Evolutionary conservation across 2,888 invertebrate species (phyloP), one percentile per base, ranked within the genome.

Genomic region (Netelia melanura): DNA sequence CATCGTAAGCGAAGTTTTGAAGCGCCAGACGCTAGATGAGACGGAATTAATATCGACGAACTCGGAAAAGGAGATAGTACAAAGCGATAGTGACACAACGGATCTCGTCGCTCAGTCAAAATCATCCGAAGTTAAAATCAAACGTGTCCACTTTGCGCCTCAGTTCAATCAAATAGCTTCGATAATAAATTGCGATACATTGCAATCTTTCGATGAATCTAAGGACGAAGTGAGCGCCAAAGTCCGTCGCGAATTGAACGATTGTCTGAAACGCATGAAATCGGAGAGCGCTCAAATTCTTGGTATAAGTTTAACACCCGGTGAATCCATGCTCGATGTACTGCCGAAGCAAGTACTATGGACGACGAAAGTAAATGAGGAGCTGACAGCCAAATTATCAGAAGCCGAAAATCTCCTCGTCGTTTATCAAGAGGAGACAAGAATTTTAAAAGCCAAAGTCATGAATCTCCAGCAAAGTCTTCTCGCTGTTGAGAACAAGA

Each of bases 131-230:
- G 72, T 30, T 8, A 91, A 89, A 25, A 90, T 94, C 48, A 95
- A 95, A 87, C 95, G 95, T 88, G 96, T 97, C 61, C 97, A 97
- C 91, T 96, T 97, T 90, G 96, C 96, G 17, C 97, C 97, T 94
- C 88, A 95, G 94, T 72, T 94, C 95, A 85, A 94, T 96, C 81
- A 95, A 95, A 77, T 95, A 95, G 71, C 89, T 3, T 90, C 92
- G 0, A 91, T 93, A 11, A 86, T 93, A 68, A 92, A 91, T 44
- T 95, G 96, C 64, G 96, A 97, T 84, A 95, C 95, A 30, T 93
- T 96, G 11, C 93, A 95, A 52, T 95, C 95, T 65, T 95, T 95
- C 17, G 94, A 96, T 14, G 95, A 95, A 79, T 92, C 94, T 6
- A 92, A 94, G 78, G 91, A 92, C 9, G 95, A 95, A 89, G 89